Evolutionary conservation across 1,140 invertebrate species (phyloP), one percentile per base, ranked within the genome.

Genomic region (Cepaea nemoralis): DNA sequence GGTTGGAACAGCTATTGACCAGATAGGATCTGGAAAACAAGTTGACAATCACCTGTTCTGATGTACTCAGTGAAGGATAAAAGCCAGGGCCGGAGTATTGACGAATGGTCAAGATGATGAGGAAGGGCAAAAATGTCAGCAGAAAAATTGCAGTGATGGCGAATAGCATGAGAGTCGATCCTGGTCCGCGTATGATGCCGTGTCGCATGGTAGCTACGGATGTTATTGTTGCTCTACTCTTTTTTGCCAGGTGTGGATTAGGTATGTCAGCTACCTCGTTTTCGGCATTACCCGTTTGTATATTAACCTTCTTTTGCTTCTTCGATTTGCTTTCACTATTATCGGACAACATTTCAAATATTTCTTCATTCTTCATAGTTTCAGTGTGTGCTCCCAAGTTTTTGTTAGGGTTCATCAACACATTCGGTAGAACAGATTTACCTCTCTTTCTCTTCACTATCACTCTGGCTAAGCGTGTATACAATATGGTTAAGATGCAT

Each of bases 81-180:
- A 82, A 77, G 0, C 59, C 27, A 22, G 73, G 67, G 2, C 84
- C 84, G 0, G 45, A 8, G 35, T 70, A 59, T 37, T 81, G 76
- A 2, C 84, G 76, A 31, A 85, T 77, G 45, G 76, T 83, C 19
- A 78, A 77, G 63, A 89, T 84, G 39, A 85, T 85, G 14, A 90
- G 80, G 80, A 87, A 88, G 19, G 89, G 89, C n/a, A 90, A 40
- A 83, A 89, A 90, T 22, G 88, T 86, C 8, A 87, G 24, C 40
- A 90, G 73, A 77, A 87, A 90, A 5, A 88, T 85, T 24, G 87
- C 79, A 8, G 88, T 89, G 1, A 90, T 87, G 3, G 85, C 85
- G 40, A 86, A 87, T 45, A 90, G 85, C 42, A 88, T 85, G 5
- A 88, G 40, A 27, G 87, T 88, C 0, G 88, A 85, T 40, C 84